phyloP scores from a whole-genome alignment of 2,888 invertebrate genomes.

The Platerodrilus igneus region DNA sequence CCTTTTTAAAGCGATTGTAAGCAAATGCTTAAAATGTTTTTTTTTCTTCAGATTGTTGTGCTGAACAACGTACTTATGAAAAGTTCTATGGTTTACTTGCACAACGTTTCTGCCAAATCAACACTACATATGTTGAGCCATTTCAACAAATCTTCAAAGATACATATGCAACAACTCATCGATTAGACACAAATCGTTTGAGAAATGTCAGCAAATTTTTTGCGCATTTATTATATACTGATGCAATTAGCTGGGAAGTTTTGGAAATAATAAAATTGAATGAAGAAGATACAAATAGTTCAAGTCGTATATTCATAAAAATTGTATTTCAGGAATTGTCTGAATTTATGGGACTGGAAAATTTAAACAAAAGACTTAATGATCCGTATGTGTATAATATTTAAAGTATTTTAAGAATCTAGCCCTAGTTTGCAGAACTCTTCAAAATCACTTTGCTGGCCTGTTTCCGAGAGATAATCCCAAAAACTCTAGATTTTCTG shows the following conservation, averaged over 20 bases:
- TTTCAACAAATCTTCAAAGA: conserved; percentile 94
- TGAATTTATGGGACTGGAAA: conserved; percentile 92
- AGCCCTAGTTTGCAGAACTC: conserved; percentile 58
- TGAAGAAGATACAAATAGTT: conserved; percentile 96
- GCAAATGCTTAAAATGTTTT: conserved; percentile 3
- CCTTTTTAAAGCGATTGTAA: neutral
- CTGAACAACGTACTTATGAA: conserved; percentile 97
- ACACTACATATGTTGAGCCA: conserved; percentile 85
- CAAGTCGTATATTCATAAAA: conserved; percentile 96
- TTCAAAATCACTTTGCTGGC: conserved; percentile 82
- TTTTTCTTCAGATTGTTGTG: conserved; percentile 81
- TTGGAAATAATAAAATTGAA: conserved; percentile 84
- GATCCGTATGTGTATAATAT: conserved; percentile 66
- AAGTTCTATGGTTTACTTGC: conserved; percentile 96
- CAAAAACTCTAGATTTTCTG: conserved; percentile 93
- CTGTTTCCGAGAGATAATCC: conserved; percentile 95
- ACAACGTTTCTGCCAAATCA: conserved; percentile 89
- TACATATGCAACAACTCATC: conserved; percentile 91
- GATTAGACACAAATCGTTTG: conserved; percentile 91
- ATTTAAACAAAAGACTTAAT: conserved; percentile 83
- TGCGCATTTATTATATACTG: conserved; percentile 91
- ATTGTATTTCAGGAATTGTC: conserved; percentile 94
- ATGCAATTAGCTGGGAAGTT: conserved; percentile 96
- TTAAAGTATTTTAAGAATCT: neutral
- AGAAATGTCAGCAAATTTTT: conserved; percentile 97